Evolutionary conservation across 2,888 invertebrate species (phyloP).

Genomic region (Zaprionus lineosus): DNA sequence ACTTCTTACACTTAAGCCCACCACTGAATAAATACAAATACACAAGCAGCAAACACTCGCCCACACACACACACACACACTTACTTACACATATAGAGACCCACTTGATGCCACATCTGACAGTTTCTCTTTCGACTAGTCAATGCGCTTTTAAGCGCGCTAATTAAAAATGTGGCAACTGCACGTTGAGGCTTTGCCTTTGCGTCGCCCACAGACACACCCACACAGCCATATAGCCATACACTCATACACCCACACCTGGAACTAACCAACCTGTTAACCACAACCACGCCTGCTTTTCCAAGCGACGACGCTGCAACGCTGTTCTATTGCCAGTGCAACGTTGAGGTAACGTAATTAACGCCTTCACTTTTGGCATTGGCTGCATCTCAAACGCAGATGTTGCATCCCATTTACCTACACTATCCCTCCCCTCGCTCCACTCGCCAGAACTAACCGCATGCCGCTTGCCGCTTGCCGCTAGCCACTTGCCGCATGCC

Average conservation of each 20-base stretch:
- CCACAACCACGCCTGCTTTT: too few species aligned
- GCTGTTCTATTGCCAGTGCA: slow-evolving; percentile 51
- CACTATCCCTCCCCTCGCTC: neutral
- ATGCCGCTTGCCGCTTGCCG: too few species aligned
- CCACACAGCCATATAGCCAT: slow-evolving; percentile 1
- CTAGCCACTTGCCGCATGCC: neutral
- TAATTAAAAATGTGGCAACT: slow-evolving; percentile 77
- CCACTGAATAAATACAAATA: too few species aligned
- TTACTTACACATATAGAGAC: too few species aligned
- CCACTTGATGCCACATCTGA: slow-evolving; percentile 6
- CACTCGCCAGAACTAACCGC: too few species aligned
- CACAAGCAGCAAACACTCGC: too few species aligned
- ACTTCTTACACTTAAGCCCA: too few species aligned
- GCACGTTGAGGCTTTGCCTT: slow-evolving; percentile 35
- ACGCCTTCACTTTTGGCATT: slow-evolving; percentile 70
- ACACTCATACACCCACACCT: neutral
- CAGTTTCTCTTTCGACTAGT: slow-evolving; percentile 40
- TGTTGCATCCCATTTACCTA: slow-evolving; percentile 8
- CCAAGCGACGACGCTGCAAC: slow-evolving; percentile 52
- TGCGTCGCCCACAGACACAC: neutral
- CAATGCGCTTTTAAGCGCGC: slow-evolving; percentile 76
- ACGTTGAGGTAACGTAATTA: slow-evolving; percentile 58
- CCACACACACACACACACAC: slow-evolving; percentile 5
- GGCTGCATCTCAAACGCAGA: slow-evolving; percentile 46
- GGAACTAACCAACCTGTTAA: slow-evolving; percentile 12